Percentiles rank a stretch among this genome's conserved stretches.
phyloP scores from a whole-genome alignment of 2,113 vertebrate species.

The Hippocampus abdominalis region DNA sequence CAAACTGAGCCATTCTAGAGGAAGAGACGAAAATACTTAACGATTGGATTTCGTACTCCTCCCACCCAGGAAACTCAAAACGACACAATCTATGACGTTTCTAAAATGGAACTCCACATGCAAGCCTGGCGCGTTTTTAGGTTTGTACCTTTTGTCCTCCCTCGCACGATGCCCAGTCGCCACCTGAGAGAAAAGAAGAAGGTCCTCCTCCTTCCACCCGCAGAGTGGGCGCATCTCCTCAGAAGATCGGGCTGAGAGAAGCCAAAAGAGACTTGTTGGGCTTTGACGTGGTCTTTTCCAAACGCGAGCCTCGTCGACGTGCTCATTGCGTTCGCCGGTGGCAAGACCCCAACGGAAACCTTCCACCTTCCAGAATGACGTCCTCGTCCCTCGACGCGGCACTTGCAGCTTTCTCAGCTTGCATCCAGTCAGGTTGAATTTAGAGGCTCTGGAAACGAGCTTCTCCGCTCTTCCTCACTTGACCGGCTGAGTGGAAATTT shows the following conservation, averaged over 20 bases:
- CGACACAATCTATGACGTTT: too few relatives aligned
- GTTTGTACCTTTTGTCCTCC: conserved; percentile 67
- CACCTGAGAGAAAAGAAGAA: conserved; percentile 73
- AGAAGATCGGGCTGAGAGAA: conserved; percentile 44
- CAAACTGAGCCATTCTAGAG: too few relatives aligned
- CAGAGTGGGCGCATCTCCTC: conserved; percentile 51
- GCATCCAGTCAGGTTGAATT: conserved; percentile 19
- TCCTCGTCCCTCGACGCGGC: conserved; percentile 34
- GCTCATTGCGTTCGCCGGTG: conserved; percentile 43
- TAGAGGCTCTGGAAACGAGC: not conserved
- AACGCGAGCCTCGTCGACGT: conserved; percentile 50
- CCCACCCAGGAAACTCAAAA: too few relatives aligned
- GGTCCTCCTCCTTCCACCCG: conserved; percentile 64
- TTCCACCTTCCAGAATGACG: conserved; percentile 25
- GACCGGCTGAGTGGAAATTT: conserved; percentile 41
- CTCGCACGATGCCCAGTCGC: conserved; percentile 70
- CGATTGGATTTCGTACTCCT: too few relatives aligned
- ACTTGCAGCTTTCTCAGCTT: conserved; percentile 40
- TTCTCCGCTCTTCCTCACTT: conserved; percentile 10
- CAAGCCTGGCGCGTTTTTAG: not conserved
- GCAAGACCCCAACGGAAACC: conserved; percentile 4
- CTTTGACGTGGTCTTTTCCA: conserved; percentile 52
- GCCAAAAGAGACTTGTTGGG: conserved; percentile 55
- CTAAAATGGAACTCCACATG: not conserved
- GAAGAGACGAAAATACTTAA: too few relatives aligned